Base-by-base conservation (phyloP, 2,797 vertebrate species). In the Euphonia xanthogaster region DNA sequence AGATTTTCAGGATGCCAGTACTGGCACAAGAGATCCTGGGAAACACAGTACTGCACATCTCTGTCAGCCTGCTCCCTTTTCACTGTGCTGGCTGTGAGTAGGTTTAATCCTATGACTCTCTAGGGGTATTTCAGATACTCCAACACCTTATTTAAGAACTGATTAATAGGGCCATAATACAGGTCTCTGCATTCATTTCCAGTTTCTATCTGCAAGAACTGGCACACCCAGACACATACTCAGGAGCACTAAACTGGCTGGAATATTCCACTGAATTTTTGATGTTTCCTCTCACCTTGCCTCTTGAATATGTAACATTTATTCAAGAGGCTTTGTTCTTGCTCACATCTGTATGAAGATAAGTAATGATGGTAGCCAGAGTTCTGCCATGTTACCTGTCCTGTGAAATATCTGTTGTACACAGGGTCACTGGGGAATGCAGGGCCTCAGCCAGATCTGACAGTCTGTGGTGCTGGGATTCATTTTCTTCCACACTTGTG, bases 1-100 rank as follows among this genome's bases (percentile, higher is more conserved):
- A 35, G 15, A 6, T 81, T 78, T 39, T 37, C 24, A 53, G 22
- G 30, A 12, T 74, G 25, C 21, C 33, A 51, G 25, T 17, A 18
- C 4, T 16, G 50, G 30, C 20, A 68, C 15, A 20, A 15, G 30
- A 58, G 14, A 63, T 37, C 12, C 30, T 72, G 35, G 39, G 44
- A 66, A 70, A 6, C 1, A 1, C 5, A 23, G 31, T 3, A 5
- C 18, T n/a, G 45, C 7, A 2, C 8, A 1, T 14, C 20, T n/a
- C 30, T 33, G 19, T 4, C 53, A 44, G 25, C 9, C n/a, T 67
- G 35, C 35, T 68, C 10, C 31, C 40, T 2, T 37, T 84, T 75
- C 23, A 23, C 39, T 63, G 14, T 62, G 35, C 57, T 70, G 22
- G 7, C 12, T 70, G 14, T 33, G 55, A 73, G 60, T 20, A 31